These are phyloP conservation scores for Anthonomus grandis DNA, from an alignment of 1,140 invertebrate genomes.

Conservation along the genomic window DNA sequence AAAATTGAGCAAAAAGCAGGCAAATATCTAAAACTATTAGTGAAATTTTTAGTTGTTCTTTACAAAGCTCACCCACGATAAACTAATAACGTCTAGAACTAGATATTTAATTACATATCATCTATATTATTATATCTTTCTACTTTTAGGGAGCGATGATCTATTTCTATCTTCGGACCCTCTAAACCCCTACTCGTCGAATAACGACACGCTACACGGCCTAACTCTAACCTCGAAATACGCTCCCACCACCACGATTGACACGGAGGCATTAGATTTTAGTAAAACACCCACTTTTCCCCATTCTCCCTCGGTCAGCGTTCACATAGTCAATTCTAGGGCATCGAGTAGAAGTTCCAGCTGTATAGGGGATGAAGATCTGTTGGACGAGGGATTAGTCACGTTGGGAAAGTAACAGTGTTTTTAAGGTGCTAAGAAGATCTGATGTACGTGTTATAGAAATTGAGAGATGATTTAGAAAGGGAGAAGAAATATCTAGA, in stretches of 20 bases:
- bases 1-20: too few relatives aligned
- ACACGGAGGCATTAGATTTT: conserved; percentile 41
- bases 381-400: conserved; percentile 83
- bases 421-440: too few relatives aligned
- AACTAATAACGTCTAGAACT: too few relatives aligned
- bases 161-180: conserved; percentile 24
- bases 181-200: conserved; percentile 24
- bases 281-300: conserved; percentile 48
- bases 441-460: too few relatives aligned
- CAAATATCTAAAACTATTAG: too few relatives aligned
- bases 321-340: conserved; percentile 77
- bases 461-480: too few relatives aligned
- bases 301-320: conserved; percentile 65
- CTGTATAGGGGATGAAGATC: conserved; percentile 81
- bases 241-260: conserved; percentile 35
- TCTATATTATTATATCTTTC: too few relatives aligned
- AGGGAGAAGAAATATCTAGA: too few relatives aligned
- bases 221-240: conserved; percentile 38
- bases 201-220: conserved; percentile 23
- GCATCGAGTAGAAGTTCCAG: conserved; percentile 70
- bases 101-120: too few relatives aligned
- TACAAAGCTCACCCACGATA: too few relatives aligned
- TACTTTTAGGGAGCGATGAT: conserved; percentile 24
- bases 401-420: conserved; percentile 64
- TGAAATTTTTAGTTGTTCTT: too few relatives aligned